Percentiles rank a stretch among this genome's conserved stretches.
Conservation (phyloP, 1,140 invertebrate genomes). For the Venturia canescens region DNA sequence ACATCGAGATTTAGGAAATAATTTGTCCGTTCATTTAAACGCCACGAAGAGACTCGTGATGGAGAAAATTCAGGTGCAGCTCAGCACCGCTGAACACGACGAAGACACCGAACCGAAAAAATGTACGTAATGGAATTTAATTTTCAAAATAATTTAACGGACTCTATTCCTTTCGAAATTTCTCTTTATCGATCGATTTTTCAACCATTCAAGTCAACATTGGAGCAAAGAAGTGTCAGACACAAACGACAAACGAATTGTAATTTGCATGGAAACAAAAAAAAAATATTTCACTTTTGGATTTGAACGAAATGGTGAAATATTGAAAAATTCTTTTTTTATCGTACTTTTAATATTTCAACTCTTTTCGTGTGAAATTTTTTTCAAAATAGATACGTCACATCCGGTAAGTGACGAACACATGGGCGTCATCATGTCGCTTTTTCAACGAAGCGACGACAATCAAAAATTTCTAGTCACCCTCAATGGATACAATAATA, state of each 20-base stretch:
- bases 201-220: neutral
- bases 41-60: conserved; percentile 71
- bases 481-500: conserved; percentile 73
- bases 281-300: neutral
- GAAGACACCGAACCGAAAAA: conserved; percentile 55
- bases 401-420: conserved; percentile 70
- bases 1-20: conserved; percentile 65
- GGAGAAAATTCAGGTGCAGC: conserved; percentile 74
- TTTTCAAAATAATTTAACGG: conserved; percentile 5
- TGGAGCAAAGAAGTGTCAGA: no score
- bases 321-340: no score
- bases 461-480: conserved; percentile 75
- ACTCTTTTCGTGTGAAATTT: conserved; percentile 51
- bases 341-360: neutral
- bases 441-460: conserved; percentile 73
- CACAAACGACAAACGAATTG: no score
- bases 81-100: conserved; percentile 62
- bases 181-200: no score
- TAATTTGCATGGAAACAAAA: no score
- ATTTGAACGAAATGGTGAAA: no score
- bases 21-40: conserved; percentile 72
- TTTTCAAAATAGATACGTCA: conserved; percentile 59
- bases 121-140: conserved; percentile 62
- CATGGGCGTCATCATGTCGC: conserved; percentile 72
- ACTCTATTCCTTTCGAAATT: no score